Evolutionary conservation across 2,797 vertebrate genomes (phyloP), one percentile per base, ranked within the genome.

Genomic region (Syncerus caffer): DNA sequence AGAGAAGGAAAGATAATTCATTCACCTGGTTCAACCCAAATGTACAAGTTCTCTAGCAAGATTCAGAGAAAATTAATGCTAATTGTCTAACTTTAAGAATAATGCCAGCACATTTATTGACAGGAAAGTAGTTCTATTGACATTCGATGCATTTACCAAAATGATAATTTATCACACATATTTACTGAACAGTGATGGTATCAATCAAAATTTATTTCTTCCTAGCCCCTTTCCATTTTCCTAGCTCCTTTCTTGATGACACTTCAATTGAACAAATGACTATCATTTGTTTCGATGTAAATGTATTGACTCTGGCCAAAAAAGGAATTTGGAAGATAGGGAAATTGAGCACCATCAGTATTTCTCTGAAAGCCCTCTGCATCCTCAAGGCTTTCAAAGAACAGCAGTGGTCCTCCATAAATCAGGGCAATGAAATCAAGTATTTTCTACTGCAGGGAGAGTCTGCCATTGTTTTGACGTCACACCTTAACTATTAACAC

Each of bases 181-280:
- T 76, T 45, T 76, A 76, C 27, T 27, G 23, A 89, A 79, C 14
- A 51, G 12, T 64, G 23, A 71, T 89, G 7, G 34, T 45, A 31
- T 10, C 86, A 84, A 74, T 85, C 19, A 76, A 86, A 89, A 94
- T 95, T 94, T 60, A 93, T 67, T 92, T 90, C 55, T 47, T 74
- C 67, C 34, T 38, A 38, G 67, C 19, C 34, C 67, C 67, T 38
- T 71, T 71, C 34, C 5, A 2, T 38, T 71, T 71, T 83, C 31
- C 82, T 60, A 53, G 29, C 8, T 94, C 21, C 31, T 80, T 95
- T 47, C 10, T 57, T 14, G 2, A 78, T 53, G 45, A 55, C 29
- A 85, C 15, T 85, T 38, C 15, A 82, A 17, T 45, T 88, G 16
- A 90, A 94, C 95, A 79, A 58, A 62, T 25, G 55, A 64, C 34